Evolutionary conservation across 2,888 invertebrate genomes (phyloP).

Genomic region (Tupiocoris notatus): DNA sequence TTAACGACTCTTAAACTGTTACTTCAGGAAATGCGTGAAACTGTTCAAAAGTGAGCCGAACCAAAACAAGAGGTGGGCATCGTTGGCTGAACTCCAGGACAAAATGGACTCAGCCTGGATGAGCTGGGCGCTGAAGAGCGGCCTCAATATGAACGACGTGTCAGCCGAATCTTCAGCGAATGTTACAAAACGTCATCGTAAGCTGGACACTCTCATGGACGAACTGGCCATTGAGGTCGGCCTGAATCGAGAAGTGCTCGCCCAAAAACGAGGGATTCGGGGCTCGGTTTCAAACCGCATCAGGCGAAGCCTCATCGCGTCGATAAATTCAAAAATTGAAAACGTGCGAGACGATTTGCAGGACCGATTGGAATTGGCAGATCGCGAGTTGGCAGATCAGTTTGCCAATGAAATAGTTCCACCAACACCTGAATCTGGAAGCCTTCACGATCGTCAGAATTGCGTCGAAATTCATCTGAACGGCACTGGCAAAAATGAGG

Average conservation of each 20-base stretch:
- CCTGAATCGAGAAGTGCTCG: slow-evolving; percentile 15
- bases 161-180: background rate
- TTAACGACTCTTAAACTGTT: too few species aligned
- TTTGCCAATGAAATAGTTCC: background rate
- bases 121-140: slow-evolving; percentile 17
- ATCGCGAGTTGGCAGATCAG: background rate
- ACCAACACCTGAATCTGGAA: background rate
- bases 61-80: background rate
- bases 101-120: slow-evolving; percentile 35
- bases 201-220: slow-evolving; percentile 28
- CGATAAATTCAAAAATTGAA: slow-evolving; percentile 25
- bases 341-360: slow-evolving; percentile 10
- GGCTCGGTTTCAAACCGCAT: slow-evolving; percentile 5
- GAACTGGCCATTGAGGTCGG: slow-evolving; percentile 29
- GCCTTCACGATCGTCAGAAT: background rate
- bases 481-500: slow-evolving; percentile 5
- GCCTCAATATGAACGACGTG: background rate
- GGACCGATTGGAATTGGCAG: slow-evolving; percentile 8
- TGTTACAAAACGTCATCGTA: slow-evolving; percentile 5
- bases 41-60: slow-evolving; percentile 22
- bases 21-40: slow-evolving; percentile 23
- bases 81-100: slow-evolving; percentile 19
- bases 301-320: slow-evolving; percentile 27
- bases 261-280: background rate
- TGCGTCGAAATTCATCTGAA: background rate